Conservation (phyloP, 2,113 vertebrate genomes). For the Columbina picui region DNA sequence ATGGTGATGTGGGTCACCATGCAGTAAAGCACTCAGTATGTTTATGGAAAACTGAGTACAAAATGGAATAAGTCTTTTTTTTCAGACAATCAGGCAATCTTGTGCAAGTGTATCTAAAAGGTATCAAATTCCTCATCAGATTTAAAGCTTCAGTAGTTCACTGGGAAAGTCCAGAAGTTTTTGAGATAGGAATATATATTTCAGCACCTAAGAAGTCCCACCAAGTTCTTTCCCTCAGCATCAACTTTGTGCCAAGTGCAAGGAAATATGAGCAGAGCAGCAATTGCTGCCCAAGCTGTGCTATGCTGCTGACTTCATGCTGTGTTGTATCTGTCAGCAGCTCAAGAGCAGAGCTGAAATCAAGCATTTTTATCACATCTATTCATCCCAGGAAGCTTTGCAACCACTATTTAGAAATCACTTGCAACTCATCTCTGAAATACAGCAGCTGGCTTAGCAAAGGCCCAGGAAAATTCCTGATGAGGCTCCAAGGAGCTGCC, state of each 20-base stretch:
- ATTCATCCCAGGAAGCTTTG: conserved; percentile 53
- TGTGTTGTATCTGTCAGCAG: conserved; percentile 20
- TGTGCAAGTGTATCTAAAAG: not conserved
- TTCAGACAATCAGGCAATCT: not conserved
- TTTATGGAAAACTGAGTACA: not conserved
- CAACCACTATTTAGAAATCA: conserved; percentile 34
- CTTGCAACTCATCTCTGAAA: conserved; percentile 49
- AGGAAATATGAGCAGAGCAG: not conserved
- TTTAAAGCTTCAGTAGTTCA: not conserved
- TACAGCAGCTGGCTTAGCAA: conserved; percentile 30
- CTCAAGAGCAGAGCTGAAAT: conserved; percentile 48
- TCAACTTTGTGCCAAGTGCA: not conserved
- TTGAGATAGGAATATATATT: not conserved
- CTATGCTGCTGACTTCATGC: not conserved
- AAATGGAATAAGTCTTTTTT: not conserved
- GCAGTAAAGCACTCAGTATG: not conserved
- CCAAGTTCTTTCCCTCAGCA: not conserved
- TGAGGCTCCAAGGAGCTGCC: conserved; percentile 51
- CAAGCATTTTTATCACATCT: conserved; percentile 46
- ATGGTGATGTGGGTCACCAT: not conserved
- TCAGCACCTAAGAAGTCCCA: not conserved
- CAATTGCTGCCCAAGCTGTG: not conserved
- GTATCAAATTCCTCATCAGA: not conserved
- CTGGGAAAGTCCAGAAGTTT: not conserved
- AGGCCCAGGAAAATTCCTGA: conserved; percentile 53